Conservation (phyloP, 2,888 invertebrate genomes). For the Leptinotarsa juncta region DNA sequence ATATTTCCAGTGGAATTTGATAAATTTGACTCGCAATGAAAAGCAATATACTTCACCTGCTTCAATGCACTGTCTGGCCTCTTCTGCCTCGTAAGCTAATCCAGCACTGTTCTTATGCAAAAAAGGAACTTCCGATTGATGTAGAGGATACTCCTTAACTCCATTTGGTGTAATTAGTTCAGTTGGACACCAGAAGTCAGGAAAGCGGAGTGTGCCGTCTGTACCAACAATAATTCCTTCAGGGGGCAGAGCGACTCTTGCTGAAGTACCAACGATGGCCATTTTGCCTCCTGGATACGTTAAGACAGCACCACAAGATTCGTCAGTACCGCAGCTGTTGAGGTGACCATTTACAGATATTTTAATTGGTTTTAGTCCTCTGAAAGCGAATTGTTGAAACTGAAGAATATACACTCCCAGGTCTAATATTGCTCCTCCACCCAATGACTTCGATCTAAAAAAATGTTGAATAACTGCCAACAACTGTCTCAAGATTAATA, state of each 20-base stretch:
- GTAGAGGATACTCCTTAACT: conserved; percentile 74
- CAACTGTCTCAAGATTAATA: too few species aligned
- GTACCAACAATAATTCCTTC: conserved; percentile 77
- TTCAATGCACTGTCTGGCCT: conserved; percentile 77
- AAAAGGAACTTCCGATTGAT: conserved; percentile 71
- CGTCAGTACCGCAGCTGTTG: conserved; percentile 79
- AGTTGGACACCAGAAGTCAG: conserved; percentile 81
- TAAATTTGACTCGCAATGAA: too few species aligned
- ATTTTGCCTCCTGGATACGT: conserved; percentile 74
- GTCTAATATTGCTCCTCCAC: conserved; percentile 82
- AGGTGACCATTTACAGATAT: conserved; percentile 77
- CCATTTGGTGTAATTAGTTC: conserved; percentile 74
- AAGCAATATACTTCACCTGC: neutral
- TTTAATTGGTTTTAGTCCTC: conserved; percentile 74
- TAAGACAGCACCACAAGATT: conserved; percentile 75
- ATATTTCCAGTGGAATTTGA: too few species aligned
- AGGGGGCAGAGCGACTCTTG: conserved; percentile 71
- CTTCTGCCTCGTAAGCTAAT: conserved; percentile 81
- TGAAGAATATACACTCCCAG: conserved; percentile 84
- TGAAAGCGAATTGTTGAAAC: conserved; percentile 76
- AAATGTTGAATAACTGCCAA: neutral
- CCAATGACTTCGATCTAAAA: conserved; percentile 66
- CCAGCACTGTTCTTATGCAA: conserved; percentile 75
- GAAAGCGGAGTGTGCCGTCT: conserved; percentile 74
- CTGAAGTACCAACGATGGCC: conserved; percentile 73